Evolutionary conservation across 2,113 vertebrate genomes (phyloP).

Genomic region (Myxocyprinus asiaticus): DNA sequence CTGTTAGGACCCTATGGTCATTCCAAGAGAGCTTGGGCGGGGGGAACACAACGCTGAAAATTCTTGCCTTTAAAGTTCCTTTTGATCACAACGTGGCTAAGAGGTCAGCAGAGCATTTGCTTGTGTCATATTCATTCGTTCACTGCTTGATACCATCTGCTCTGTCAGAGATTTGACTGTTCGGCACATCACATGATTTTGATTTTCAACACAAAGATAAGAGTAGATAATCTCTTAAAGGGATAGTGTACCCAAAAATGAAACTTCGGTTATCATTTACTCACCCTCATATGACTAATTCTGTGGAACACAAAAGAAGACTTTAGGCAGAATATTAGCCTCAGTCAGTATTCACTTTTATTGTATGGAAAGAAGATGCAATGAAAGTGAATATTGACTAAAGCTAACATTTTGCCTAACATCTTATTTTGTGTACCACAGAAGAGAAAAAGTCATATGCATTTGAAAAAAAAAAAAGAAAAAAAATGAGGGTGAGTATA

Average conservation of each 20-base stretch:
- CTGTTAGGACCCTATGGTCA: constrained; percentile 7
- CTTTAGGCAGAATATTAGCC: too few relatives aligned
- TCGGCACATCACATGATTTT: neutral
- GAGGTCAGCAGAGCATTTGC: neutral
- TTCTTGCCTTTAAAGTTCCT: constrained; percentile 1
- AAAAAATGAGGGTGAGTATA: too few relatives aligned
- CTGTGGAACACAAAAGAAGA: too few relatives aligned
- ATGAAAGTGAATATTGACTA: too few relatives aligned
- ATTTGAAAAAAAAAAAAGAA: too few relatives aligned
- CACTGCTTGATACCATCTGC: neutral
- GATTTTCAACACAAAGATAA: neutral
- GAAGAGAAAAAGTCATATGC: too few relatives aligned
- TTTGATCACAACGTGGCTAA: neutral
- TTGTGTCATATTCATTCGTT: neutral
- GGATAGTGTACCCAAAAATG: neutral
- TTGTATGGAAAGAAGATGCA: too few relatives aligned
- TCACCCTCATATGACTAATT: too few relatives aligned
- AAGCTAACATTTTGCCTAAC: too few relatives aligned
- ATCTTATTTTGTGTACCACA: too few relatives aligned
- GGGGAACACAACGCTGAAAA: constrained; percentile 13
- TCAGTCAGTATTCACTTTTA: too few relatives aligned
- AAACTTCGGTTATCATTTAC: too few relatives aligned
- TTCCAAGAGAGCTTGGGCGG: neutral
- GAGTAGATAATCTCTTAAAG: constrained; percentile 3
- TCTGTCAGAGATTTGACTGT: neutral